Evolutionary conservation across 2,888 invertebrate species (phyloP).

Genomic region (Lycophotia porphyrea): DNA sequence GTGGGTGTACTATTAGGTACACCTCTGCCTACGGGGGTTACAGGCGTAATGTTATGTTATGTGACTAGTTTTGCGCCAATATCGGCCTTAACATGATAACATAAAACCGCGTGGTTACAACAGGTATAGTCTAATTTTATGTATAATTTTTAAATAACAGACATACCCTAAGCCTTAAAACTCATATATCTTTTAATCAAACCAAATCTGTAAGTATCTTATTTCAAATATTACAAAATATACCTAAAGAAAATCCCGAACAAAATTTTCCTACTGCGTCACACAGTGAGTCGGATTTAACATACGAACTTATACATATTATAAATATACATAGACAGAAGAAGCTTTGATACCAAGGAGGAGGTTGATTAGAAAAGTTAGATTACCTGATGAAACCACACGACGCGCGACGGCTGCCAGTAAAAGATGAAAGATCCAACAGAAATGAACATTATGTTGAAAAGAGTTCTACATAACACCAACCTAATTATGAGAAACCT

Average conservation of each 20-base stretch:
- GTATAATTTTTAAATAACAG: too few species aligned
- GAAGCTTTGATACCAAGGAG: conserved; percentile 34
- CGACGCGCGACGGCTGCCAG: conserved; percentile 33
- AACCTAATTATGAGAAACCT: neutral
- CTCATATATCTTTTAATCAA: neutral
- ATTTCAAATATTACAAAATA: conserved; percentile 10
- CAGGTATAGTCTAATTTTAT: too few species aligned
- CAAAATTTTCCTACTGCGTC: neutral
- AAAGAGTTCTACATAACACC: conserved; percentile 20
- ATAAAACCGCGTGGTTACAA: too few species aligned
- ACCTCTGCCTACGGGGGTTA: too few species aligned
- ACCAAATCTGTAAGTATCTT: neutral
- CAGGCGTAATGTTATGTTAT: too few species aligned
- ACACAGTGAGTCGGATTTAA: conserved; percentile 6
- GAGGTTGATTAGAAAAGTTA: conserved; percentile 58
- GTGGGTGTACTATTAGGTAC: too few species aligned
- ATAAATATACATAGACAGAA: conserved; percentile 17
- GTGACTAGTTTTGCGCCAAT: too few species aligned
- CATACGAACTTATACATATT: neutral
- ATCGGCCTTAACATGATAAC: too few species aligned
- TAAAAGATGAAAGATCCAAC: conserved; percentile 44
- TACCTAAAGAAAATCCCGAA: neutral
- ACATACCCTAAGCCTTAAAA: neutral
- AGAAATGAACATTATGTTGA: conserved; percentile 15
- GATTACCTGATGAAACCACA: conserved; percentile 47